Conservation (phyloP, 2,797 vertebrate genomes). For the Erpetoichthys calabaricus region DNA sequence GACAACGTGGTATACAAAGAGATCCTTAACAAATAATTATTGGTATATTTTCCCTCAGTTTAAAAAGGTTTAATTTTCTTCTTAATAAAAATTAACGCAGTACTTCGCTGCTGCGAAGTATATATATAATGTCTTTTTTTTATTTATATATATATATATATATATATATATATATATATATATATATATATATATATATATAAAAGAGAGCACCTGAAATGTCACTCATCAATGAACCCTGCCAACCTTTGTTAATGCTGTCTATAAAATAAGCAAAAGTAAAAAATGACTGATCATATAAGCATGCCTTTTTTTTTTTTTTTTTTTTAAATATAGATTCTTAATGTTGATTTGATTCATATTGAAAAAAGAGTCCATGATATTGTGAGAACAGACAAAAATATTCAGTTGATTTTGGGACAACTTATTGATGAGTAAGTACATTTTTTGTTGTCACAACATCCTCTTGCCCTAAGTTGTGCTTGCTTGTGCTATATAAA, state of each 20-base stretch:
- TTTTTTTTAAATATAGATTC: constrained; percentile 45
- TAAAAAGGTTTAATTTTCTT: no score
- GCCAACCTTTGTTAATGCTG: no score
- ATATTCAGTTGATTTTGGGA: constrained; percentile 71
- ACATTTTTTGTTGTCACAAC: constrained; percentile 9
- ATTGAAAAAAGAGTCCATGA: constrained; percentile 78
- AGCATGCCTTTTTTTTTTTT: constrained; percentile 3
- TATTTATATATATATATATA: neutral
- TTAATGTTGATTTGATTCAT: constrained; percentile 85
- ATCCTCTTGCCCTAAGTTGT: neutral
- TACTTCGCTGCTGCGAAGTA: no score
- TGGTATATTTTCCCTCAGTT: no score
- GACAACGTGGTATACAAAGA: no score
- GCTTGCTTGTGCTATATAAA: constrained; percentile 1
- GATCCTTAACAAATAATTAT: no score
- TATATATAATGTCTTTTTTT: no score
- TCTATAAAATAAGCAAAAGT: no score
- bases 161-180: neutral
- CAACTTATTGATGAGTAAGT: constrained; percentile 89
- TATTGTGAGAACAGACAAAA: constrained; percentile 68
- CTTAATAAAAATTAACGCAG: no score
- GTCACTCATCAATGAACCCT: no score
- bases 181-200: no score
- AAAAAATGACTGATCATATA: neutral
- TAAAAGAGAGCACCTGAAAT: neutral